A percentile compares a stretch with the other conserved stretches of the same genome.
Evolutionary conservation across 2,113 vertebrate genomes (phyloP).

Genomic region (Dunckerocampus dactyliophorus): DNA sequence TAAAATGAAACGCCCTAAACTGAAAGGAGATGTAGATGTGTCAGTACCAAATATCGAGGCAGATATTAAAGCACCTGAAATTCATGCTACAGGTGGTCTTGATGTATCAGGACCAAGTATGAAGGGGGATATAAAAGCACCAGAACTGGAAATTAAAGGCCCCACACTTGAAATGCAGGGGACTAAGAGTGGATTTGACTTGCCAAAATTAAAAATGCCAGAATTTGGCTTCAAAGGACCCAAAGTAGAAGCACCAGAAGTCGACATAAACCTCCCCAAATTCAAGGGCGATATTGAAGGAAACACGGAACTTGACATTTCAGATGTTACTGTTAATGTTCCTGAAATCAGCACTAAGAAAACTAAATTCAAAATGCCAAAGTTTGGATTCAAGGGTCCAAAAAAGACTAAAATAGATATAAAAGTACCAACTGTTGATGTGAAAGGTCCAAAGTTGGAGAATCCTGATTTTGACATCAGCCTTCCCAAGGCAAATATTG

Average conservation of each 20-base stretch:
- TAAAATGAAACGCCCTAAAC: background rate
- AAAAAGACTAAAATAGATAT: constrained; percentile 3
- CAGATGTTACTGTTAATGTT: constrained; percentile 3
- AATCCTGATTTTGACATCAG: constrained; percentile 6
- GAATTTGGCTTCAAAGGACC: constrained; percentile 44
- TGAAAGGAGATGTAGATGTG: constrained; percentile 38
- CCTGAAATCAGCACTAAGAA: background rate
- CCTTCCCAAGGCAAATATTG: constrained; percentile 27
- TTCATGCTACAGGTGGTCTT: constrained; percentile 4
- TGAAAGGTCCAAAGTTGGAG: constrained; percentile 13
- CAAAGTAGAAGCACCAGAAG: constrained; percentile 3
- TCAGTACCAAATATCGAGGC: constrained; percentile 49
- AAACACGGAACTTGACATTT: constrained; percentile 37
- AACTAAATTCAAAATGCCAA: background rate
- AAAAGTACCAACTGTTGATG: constrained; percentile 31
- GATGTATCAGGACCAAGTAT: background rate
- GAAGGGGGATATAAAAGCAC: background rate
- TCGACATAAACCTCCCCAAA: constrained; percentile 5
- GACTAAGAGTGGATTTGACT: background rate
- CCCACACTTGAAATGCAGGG: background rate
- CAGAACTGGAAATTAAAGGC: background rate
- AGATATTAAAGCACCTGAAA: constrained; percentile 22
- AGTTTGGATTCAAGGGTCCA: background rate
- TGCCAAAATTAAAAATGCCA: constrained; percentile 24
- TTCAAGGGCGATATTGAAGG: constrained; percentile 40